Percentiles rank a stretch among this genome's conserved stretches.
Evolutionary conservation across 2,113 vertebrate species (phyloP).

Genomic region (Urocynchramus pylzowi): DNA sequence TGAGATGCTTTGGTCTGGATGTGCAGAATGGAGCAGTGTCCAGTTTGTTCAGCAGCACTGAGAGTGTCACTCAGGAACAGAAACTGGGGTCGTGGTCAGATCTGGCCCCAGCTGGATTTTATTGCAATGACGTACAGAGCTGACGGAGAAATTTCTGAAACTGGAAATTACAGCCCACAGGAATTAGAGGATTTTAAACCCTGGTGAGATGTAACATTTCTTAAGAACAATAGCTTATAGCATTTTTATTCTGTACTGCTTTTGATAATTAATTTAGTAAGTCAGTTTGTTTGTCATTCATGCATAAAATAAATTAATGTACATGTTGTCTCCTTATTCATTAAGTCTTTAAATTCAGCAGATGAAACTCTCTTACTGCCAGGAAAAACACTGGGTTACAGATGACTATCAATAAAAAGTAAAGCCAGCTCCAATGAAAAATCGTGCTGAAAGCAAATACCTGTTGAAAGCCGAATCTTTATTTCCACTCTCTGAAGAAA

Average conservation of each 20-base stretch:
- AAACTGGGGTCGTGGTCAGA: not conserved
- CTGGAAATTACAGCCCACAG: constrained; percentile 31
- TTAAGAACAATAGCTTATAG: constrained; percentile 42
- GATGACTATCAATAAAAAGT: not conserved
- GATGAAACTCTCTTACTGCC: not conserved
- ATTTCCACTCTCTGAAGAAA: constrained; percentile 22
- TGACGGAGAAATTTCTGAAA: constrained; percentile 17
- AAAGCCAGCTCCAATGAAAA: not conserved
- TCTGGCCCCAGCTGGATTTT: not conserved
- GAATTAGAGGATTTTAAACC: constrained; percentile 28
- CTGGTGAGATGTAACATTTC: constrained; percentile 29
- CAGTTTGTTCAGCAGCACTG: not conserved
- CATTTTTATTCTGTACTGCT: not conserved
- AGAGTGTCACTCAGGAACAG: not conserved
- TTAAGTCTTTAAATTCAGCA: not conserved
- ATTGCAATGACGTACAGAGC: constrained; percentile 26
- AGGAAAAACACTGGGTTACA: not conserved
- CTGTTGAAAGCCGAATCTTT: not conserved
- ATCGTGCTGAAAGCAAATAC: not conserved
- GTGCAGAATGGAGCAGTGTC: not conserved
- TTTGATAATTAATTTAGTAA: not conserved
- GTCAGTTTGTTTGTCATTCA: not conserved
- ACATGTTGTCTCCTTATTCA: not conserved
- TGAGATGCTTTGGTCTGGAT: not conserved
- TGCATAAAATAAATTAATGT: not conserved